phyloP scores from a whole-genome alignment of 2,797 vertebrate species.

The Sciurus carolinensis region DNA sequence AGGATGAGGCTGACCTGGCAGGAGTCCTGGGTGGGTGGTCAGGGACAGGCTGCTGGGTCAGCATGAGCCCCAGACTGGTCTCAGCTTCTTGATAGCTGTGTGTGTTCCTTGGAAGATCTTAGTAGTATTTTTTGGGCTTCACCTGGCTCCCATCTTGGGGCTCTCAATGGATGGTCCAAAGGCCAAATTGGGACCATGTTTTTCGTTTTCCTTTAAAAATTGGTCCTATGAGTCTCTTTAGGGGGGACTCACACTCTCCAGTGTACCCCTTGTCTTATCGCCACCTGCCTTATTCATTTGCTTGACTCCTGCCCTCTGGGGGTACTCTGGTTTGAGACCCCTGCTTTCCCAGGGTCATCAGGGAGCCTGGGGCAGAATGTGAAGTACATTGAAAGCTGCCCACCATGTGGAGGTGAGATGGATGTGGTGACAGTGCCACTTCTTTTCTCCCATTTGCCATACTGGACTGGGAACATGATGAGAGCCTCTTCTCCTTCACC shows the following conservation, averaged over 20 bases:
- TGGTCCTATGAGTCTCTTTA: background rate
- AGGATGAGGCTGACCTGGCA: background rate
- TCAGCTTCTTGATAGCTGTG: background rate
- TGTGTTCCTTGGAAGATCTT: background rate
- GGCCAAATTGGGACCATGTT: accelerated
- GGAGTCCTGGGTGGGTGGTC: background rate
- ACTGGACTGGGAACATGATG: background rate
- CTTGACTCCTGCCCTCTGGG: background rate
- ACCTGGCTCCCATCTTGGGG: background rate
- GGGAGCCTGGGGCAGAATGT: too few relatives aligned
- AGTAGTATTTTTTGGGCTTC: background rate
- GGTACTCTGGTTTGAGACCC: too few relatives aligned
- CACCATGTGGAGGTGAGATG: background rate
- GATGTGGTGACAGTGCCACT: too few relatives aligned
- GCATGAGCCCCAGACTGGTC: background rate
- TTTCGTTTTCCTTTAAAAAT: background rate
- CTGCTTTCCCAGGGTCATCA: background rate
- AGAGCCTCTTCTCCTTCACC: background rate
- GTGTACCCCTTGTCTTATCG: background rate
- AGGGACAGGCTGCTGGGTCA: background rate
- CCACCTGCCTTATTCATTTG: too few relatives aligned
- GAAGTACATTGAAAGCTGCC: background rate
- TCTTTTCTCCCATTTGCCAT: too few relatives aligned
- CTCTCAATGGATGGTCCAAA: background rate
- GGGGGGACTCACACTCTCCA: too few relatives aligned